Evolutionary conservation across 2,888 invertebrate species (phyloP).

Genomic region (Brachycybe producta): DNA sequence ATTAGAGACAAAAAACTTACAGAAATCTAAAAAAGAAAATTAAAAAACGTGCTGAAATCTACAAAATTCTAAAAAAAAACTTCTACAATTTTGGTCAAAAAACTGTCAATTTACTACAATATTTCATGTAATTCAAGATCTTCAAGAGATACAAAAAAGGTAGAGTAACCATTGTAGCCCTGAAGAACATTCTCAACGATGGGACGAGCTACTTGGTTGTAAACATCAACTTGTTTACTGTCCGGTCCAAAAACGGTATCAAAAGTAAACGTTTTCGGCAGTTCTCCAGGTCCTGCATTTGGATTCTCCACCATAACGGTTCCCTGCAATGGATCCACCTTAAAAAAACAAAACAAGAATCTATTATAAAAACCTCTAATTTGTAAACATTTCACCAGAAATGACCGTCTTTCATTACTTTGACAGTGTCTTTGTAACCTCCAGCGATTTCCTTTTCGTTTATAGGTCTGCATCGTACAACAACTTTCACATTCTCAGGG

Average conservation of each 20-base stretch:
- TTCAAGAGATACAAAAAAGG: too few relatives aligned
- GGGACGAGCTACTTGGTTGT: conserved; percentile 88
- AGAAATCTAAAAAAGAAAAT: too few relatives aligned
- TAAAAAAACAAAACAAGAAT: conserved; percentile 26
- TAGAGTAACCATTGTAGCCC: conserved; percentile 72
- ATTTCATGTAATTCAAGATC: too few relatives aligned
- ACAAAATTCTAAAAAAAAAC: too few relatives aligned
- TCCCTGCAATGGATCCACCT: conserved; percentile 35
- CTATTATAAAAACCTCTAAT: conserved; percentile 54
- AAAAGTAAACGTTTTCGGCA: conserved; percentile 78
- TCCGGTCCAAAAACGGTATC: conserved; percentile 83
- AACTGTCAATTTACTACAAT: background rate
- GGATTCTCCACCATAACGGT: conserved; percentile 32
- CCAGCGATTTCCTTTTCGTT: conserved; percentile 67
- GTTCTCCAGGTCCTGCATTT: conserved; percentile 32
- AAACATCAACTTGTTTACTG: conserved; percentile 79
- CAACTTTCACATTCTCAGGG: conserved; percentile 84
- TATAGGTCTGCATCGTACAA: conserved; percentile 85
- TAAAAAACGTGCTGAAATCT: too few relatives aligned
- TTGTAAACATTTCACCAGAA: background rate
- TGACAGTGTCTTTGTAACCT: conserved; percentile 56
- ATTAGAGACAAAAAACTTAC: too few relatives aligned
- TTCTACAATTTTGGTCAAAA: too few relatives aligned
- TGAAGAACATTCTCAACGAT: conserved; percentile 90
- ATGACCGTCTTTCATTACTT: conserved; percentile 45